Percentiles rank a stretch among this genome's conserved stretches.
phyloP scores from a whole-genome alignment of 2,888 invertebrate species.

The Argyresthia albistria region DNA sequence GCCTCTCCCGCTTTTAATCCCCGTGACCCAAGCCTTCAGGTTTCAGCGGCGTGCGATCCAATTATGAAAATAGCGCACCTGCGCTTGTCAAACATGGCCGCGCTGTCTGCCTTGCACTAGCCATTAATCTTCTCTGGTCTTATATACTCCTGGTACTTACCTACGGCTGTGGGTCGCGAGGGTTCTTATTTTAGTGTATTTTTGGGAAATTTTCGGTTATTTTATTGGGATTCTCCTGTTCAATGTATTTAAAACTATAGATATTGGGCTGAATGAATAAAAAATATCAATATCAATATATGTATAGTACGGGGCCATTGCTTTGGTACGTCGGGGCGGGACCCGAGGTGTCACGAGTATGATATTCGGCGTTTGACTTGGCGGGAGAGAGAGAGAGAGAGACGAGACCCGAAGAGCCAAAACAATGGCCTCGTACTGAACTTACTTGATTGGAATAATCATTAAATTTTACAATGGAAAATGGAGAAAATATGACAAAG shows the following conservation, averaged over 20 bases:
- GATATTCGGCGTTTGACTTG: too few relatives aligned
- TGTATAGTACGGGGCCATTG: too few relatives aligned
- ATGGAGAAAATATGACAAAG: too few relatives aligned
- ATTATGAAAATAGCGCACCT: conserved; percentile 72
- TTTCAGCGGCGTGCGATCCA: conserved; percentile 63
- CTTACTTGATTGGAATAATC: too few relatives aligned
- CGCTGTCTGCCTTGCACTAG: conserved; percentile 49
- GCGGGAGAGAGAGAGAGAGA: too few relatives aligned
- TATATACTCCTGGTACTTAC: conserved; percentile 55
- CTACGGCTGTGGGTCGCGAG: not conserved
- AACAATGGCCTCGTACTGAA: too few relatives aligned
- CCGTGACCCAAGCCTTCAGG: conserved; percentile 16
- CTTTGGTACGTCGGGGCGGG: too few relatives aligned
- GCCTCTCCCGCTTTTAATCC: not conserved
- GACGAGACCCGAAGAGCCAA: too few relatives aligned
- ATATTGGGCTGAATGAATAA: too few relatives aligned
- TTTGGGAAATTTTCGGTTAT: not conserved
- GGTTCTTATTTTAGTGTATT: not conserved
- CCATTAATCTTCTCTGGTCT: conserved; percentile 64
- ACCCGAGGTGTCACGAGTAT: too few relatives aligned
- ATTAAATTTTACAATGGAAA: too few relatives aligned
- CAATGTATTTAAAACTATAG: not conserved
- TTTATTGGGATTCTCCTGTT: not conserved
- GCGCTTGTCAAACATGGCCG: conserved; percentile 68
- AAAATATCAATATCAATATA: too few relatives aligned